Conservation (phyloP, 1,140 invertebrate species). For the Diorhabda sublineata region DNA sequence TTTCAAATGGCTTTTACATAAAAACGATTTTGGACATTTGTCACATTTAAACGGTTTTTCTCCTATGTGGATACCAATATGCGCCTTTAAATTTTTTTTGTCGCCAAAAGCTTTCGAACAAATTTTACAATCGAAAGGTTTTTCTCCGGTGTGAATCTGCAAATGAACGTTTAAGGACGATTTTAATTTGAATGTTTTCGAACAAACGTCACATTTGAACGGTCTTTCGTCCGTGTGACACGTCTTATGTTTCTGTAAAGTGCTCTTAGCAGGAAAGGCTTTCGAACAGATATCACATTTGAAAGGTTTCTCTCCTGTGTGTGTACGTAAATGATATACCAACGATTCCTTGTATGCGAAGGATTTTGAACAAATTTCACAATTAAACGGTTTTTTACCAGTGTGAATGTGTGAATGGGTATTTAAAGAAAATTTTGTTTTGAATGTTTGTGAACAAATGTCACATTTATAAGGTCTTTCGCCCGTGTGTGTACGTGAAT, state of each 20-base stretch:
- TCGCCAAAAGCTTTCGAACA: too few species aligned
- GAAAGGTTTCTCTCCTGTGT: too few species aligned
- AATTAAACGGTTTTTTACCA: conserved; percentile 56
- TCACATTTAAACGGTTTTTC: conserved; percentile 50
- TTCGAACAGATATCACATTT: conserved; percentile 37
- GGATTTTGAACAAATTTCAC: conserved; percentile 26
- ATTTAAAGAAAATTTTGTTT: conserved; percentile 31
- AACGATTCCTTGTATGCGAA: too few species aligned
- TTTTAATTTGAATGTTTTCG: too few species aligned
- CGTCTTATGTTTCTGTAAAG: conserved; percentile 53
- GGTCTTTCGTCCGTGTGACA: conserved; percentile 40
- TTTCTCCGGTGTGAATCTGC: too few species aligned
- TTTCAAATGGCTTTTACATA: conserved; percentile 51
- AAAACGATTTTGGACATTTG: conserved; percentile 50
- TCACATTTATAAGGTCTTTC: conserved; percentile 27
- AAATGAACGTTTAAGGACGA: too few species aligned
- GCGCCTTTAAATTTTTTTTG: conserved; percentile 39
- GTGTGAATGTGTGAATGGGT: conserved; percentile 51
- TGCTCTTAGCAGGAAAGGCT: conserved; percentile 56
- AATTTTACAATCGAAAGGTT: too few species aligned
- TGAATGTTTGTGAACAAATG: conserved; percentile 30
- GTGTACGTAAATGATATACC: too few species aligned
- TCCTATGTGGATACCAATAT: conserved; percentile 48
- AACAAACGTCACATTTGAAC: too few species aligned
- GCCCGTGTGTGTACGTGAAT: too few species aligned